These are phyloP conservation scores for Polylopha cassiicola DNA, from an alignment of 2,888 invertebrate species.

Conservation along the genomic window DNA sequence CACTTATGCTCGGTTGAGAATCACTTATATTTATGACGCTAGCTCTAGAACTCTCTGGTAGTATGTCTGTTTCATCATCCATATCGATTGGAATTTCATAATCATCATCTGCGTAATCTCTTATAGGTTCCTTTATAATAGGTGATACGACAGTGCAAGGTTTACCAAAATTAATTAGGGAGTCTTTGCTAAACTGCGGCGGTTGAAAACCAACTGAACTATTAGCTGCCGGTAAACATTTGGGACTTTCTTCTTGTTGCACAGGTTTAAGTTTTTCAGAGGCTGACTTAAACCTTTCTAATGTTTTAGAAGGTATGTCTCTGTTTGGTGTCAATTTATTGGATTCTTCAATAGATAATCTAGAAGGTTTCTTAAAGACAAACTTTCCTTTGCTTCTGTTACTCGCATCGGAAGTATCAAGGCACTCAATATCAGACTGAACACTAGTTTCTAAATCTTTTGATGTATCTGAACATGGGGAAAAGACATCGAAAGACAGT, in stretches of 20 bases:
- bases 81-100: conserved; percentile 46
- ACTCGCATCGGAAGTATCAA: conserved; percentile 34
- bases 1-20: conserved; percentile 40
- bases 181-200: conserved; percentile 46
- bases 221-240: conserved; percentile 39
- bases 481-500: conserved; percentile 46
- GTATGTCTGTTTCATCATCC: conserved; percentile 44
- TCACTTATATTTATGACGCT: conserved; percentile 49
- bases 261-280: conserved; percentile 58
- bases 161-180: conserved; percentile 39
- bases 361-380: conserved; percentile 63
- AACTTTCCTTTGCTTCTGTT: conserved; percentile 61
- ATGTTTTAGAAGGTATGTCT: conserved; percentile 53
- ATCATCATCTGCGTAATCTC: conserved; percentile 33
- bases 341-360: conserved; percentile 37
- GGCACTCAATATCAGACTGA: conserved; percentile 36
- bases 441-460: conserved; percentile 35
- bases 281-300: conserved; percentile 54
- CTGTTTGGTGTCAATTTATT: conserved; percentile 36
- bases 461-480: conserved; percentile 38
- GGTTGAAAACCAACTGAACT: conserved; percentile 68
- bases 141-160: conserved; percentile 43
- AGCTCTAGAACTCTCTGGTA: conserved; percentile 31
- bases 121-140: conserved; percentile 33
- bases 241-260: conserved; percentile 35